Conservation (phyloP, 2,797 vertebrate genomes). For the Denticeps clupeoides region DNA sequence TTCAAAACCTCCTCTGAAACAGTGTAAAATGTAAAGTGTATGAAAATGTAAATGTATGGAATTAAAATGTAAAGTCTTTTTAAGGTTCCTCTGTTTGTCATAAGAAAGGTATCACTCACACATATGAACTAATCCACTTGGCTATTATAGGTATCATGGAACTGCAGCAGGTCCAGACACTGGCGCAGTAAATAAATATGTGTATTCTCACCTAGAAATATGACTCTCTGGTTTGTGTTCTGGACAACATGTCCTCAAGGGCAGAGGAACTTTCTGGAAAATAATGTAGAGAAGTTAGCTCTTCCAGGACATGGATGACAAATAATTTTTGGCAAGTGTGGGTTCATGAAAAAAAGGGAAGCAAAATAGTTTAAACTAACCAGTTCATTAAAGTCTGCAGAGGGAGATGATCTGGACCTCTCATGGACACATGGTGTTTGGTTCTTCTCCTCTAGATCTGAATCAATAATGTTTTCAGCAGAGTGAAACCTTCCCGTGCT, state of each 20-base stretch:
- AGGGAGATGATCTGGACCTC: conserved; percentile 79
- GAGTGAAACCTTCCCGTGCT: conserved; percentile 72
- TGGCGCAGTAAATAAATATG: neutral
- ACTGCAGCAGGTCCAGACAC: too few relatives aligned
- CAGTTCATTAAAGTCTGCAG: conserved; percentile 71
- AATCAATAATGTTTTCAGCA: conserved; percentile 82
- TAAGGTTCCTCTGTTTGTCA: too few relatives aligned
- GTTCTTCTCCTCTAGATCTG: conserved; percentile 51
- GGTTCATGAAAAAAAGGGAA: neutral
- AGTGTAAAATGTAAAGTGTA: too few relatives aligned
- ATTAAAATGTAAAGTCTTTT: too few relatives aligned
- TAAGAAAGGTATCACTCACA: too few relatives aligned
- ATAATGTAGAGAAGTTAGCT: conserved; percentile 7
- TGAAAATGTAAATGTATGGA: too few relatives aligned
- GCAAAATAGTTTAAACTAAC: conserved; percentile 43
- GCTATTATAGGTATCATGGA: too few relatives aligned
- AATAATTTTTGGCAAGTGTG: too few relatives aligned
- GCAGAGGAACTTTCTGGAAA: conserved; percentile 38
- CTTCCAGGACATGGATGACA: too few relatives aligned
- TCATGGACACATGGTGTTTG: conserved; percentile 65
- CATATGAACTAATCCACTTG: too few relatives aligned
- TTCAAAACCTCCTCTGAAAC: too few relatives aligned
- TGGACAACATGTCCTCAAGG: neutral
- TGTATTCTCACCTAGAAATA: conserved; percentile 34
- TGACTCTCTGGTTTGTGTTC: conserved; percentile 26